These are phyloP conservation scores for Dione vanillae DNA, from an alignment of 2,888 invertebrate genomes.

Conservation along the genomic window DNA sequence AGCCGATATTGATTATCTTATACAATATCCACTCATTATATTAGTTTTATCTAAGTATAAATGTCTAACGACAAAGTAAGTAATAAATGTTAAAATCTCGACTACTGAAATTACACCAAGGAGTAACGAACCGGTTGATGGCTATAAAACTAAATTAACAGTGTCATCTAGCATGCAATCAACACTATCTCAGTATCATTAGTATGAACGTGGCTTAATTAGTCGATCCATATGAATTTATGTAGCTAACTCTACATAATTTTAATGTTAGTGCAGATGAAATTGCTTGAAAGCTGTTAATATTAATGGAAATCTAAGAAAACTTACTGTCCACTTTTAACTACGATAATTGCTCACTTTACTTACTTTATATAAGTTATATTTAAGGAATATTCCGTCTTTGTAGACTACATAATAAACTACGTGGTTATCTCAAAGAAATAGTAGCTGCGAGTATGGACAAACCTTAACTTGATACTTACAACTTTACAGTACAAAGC, in stretches of 20 bases:
- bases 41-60: neutral
- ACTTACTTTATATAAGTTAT: neutral
- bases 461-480: neutral
- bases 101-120: neutral
- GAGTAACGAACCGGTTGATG: slow-evolving; percentile 16
- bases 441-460: neutral
- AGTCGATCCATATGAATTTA: neutral
- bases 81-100: slow-evolving; percentile 14
- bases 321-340: no score
- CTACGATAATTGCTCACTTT: neutral
- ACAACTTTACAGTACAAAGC: neutral
- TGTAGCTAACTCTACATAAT: neutral
- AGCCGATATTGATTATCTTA: neutral
- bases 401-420: neutral
- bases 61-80: neutral
- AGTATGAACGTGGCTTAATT: slow-evolving; percentile 18
- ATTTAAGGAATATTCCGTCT: no score
- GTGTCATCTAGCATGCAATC: slow-evolving; percentile 26
- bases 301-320: no score
- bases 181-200: slow-evolving; percentile 22
- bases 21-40: neutral
- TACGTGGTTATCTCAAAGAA: neutral
- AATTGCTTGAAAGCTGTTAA: neutral
- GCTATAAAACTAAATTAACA: slow-evolving; percentile 21
- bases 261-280: neutral